Evolutionary conservation across 2,113 vertebrate genomes (phyloP).

Genomic region (Orientallactaga bullata): DNA sequence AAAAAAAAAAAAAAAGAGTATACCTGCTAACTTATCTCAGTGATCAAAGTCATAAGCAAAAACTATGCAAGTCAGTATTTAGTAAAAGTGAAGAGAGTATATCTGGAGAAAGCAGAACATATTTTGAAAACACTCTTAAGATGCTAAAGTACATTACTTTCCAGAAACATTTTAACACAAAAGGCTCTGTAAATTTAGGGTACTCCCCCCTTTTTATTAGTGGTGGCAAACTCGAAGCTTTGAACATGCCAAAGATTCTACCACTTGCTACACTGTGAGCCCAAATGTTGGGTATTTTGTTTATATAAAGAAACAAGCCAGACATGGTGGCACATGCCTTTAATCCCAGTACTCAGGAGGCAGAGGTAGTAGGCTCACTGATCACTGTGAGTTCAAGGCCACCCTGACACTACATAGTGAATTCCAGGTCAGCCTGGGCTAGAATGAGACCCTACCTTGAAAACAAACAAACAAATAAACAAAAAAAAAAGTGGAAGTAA

Average conservation of each 20-base stretch:
- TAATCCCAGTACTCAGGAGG: no score
- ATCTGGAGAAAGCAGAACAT: not conserved
- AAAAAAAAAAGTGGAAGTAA: conserved; percentile 40
- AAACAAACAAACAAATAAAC: not conserved
- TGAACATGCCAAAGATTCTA: not conserved
- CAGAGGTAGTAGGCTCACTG: no score
- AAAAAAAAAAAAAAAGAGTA: not conserved
- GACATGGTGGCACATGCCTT: no score
- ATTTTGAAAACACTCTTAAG: conserved; percentile 52
- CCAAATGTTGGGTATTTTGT: not conserved
- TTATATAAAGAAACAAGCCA: not conserved
- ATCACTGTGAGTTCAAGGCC: no score
- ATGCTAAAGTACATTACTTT: conserved; percentile 43
- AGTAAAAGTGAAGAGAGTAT: not conserved
- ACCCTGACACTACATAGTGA: no score
- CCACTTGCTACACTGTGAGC: not conserved
- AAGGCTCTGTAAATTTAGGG: not conserved
- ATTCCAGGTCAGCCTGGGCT: no score
- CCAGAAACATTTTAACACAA: conserved; percentile 46
- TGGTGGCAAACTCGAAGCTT: not conserved
- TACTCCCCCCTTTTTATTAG: not conserved
- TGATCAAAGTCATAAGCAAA: conserved; percentile 22
- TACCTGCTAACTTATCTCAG: conserved; percentile 28
- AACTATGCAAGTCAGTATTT: not conserved
- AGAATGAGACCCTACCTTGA: no score